A percentile compares a stretch with the other conserved stretches of the same genome.
These are phyloP conservation scores for Protodeltote pygarga DNA, from an alignment of 2,888 invertebrate genomes.

Conservation along the genomic window DNA sequence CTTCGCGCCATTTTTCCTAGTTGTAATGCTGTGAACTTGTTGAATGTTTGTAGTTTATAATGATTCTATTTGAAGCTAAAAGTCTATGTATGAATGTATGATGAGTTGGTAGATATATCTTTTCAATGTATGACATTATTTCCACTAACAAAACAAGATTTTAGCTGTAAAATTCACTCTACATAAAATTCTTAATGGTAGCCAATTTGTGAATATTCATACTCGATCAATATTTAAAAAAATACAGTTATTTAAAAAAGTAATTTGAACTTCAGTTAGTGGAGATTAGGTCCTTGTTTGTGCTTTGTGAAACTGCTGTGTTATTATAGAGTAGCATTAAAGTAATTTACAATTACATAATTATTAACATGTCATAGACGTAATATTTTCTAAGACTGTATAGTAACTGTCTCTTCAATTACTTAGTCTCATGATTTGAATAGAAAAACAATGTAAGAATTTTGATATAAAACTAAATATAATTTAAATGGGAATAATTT, in stretches of 20 bases:
- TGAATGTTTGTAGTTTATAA: slow-evolving; percentile 42
- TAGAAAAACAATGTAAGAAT: slow-evolving; percentile 47
- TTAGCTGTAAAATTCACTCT: slow-evolving; percentile 7
- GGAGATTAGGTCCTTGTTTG: slow-evolving; percentile 45
- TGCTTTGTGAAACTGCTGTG: slow-evolving; percentile 52
- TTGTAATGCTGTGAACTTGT: slow-evolving; percentile 41
- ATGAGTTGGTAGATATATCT: slow-evolving; percentile 30
- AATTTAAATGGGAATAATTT: slow-evolving; percentile 38
- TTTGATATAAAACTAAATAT: slow-evolving; percentile 59
- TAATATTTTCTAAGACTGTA: slow-evolving; percentile 58
- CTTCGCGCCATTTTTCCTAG: slow-evolving; percentile 33
- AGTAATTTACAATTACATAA: slow-evolving; percentile 47
- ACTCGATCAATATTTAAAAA: too few relatives aligned
- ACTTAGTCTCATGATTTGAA: slow-evolving; percentile 49
- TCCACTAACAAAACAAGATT: slow-evolving; percentile 28
- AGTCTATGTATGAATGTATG: slow-evolving; percentile 27
- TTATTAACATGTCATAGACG: slow-evolving; percentile 52
- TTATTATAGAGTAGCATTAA: slow-evolving; percentile 43
- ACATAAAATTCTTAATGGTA: slow-evolving; percentile 15
- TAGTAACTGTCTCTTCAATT: slow-evolving; percentile 51
- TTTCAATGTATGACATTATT: slow-evolving; percentile 31
- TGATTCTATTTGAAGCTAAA: slow-evolving; percentile 36
- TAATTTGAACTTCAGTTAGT: slow-evolving; percentile 26
- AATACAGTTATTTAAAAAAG: too few relatives aligned
- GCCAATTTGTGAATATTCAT: slow-evolving; percentile 35